These are phyloP conservation scores for Trinorchestia longiramus DNA, from an alignment of 1,140 invertebrate genomes.

Conservation along the genomic window DNA sequence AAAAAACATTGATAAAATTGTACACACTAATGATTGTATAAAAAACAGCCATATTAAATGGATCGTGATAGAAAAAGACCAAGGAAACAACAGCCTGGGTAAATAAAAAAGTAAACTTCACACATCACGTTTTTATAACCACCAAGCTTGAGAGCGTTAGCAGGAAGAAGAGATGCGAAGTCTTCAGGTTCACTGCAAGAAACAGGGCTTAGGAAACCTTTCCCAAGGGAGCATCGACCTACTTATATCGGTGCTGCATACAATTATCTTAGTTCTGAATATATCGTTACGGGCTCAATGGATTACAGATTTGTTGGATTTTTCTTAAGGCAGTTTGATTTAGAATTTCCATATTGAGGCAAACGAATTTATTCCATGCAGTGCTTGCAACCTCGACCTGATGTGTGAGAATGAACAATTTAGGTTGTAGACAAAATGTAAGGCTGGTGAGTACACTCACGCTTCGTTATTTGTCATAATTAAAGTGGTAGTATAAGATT, in stretches of 20 bases:
- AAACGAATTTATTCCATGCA: neutral
- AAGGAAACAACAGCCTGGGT: neutral
- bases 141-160: no score
- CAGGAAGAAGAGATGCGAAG: no score
- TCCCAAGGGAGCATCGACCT: neutral
- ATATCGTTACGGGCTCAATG: neutral
- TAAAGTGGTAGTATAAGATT: no score
- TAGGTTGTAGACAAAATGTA: neutral
- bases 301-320: neutral
- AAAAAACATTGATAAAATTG: neutral
- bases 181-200: no score
- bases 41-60: neutral
- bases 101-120: neutral
- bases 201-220: neutral
- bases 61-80: neutral
- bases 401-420: neutral
- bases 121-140: no score
- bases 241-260: no score
- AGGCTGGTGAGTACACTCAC: no score
- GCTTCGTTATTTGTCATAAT: no score
- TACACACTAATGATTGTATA: neutral
- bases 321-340: neutral
- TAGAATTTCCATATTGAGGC: neutral
- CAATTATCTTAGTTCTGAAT: neutral
- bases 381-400: neutral